A percentile compares a stretch with the other conserved stretches of the same genome.
These are phyloP conservation scores for Xanthorhoe designata DNA, from an alignment of 2,888 invertebrate genomes.

Conservation along the genomic window DNA sequence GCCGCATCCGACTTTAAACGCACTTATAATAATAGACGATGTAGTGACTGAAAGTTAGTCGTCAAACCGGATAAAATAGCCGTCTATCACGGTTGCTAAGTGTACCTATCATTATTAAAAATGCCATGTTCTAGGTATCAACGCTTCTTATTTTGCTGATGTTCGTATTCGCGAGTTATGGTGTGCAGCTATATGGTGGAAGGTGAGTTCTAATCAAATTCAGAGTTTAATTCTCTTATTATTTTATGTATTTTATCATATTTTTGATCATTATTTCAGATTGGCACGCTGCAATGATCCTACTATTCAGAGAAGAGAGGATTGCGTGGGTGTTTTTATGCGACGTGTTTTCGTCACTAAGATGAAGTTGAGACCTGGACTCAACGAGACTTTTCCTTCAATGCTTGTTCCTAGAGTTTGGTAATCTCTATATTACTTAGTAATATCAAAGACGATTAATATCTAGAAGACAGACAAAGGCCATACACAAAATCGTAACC, in stretches of 20 bases:
- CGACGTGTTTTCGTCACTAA: conserved; percentile 98
- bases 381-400: conserved; percentile 95
- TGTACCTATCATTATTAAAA: background rate
- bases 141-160: conserved; percentile 97
- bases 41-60: too few relatives aligned
- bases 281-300: conserved; percentile 99
- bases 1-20: too few relatives aligned
- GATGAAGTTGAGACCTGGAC: conserved; percentile 95
- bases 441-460: too few relatives aligned
- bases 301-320: conserved; percentile 91
- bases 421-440: conserved; percentile 78
- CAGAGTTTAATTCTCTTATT: background rate
- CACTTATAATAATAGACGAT: too few relatives aligned
- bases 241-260: background rate
- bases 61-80: too few relatives aligned
- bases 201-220: conserved; percentile 56
- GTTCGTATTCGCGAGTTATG: conserved; percentile 99
- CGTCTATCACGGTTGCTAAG: background rate
- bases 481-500: too few relatives aligned
- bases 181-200: conserved; percentile 99
- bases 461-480: too few relatives aligned
- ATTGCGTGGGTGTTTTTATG: conserved; percentile 98
- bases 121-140: conserved; percentile 88
- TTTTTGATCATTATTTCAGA: conserved; percentile 56
- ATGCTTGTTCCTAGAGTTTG: conserved; percentile 98